phyloP scores from a whole-genome alignment of 2,888 invertebrate genomes.

The Alloscopus bannaensis region DNA sequence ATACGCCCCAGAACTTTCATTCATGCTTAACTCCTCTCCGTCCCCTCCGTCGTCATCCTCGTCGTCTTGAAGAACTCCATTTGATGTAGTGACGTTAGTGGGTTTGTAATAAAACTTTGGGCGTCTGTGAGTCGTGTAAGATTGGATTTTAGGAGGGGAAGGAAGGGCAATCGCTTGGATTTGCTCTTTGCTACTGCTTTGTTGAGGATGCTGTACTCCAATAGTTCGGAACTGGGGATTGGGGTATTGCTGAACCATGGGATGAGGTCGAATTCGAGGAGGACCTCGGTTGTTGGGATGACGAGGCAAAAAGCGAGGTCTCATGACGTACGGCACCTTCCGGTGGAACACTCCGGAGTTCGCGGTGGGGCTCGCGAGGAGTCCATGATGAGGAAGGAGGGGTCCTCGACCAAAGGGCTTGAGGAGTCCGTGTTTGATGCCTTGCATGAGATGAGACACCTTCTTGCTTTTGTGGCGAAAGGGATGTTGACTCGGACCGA shows the following conservation, averaged over 20 bases:
- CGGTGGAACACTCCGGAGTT: background rate
- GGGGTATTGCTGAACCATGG: background rate
- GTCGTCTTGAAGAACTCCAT: background rate
- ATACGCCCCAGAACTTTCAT: background rate
- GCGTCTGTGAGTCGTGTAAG: background rate
- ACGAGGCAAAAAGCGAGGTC: conserved; percentile 4
- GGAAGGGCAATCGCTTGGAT: background rate
- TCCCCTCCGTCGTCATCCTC: background rate
- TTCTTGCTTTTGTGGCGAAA: conserved; percentile 11
- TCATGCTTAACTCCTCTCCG: background rate
- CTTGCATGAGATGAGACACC: conserved; percentile 34
- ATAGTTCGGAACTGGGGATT: background rate
- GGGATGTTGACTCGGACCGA: conserved; percentile 32
- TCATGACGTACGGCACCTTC: background rate
- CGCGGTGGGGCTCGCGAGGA: background rate
- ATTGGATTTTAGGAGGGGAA: background rate
- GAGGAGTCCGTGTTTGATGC: conserved; percentile 33
- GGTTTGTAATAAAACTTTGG: conserved; percentile 45
- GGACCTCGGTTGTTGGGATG: background rate
- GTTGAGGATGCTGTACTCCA: background rate
- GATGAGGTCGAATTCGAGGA: background rate
- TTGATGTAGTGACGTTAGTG: background rate
- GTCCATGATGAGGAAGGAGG: background rate
- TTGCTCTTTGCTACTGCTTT: conserved; percentile 8
- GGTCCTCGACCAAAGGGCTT: conserved; percentile 33